Conservation (phyloP, 2,888 invertebrate genomes). For the Trissoscelio sp. region DNA sequence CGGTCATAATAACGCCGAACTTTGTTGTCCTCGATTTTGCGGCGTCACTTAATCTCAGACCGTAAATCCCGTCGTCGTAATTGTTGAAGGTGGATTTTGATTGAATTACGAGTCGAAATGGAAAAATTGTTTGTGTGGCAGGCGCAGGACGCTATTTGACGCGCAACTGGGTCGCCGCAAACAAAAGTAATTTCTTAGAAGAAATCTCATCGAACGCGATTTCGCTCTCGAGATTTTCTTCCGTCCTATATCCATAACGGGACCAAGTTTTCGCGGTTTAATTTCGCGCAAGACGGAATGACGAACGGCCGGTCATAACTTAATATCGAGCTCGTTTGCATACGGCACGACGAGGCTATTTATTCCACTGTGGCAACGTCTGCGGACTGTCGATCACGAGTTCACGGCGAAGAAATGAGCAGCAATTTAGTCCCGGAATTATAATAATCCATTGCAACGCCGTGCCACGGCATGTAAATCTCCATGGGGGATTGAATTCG, state of each 20-base stretch:
- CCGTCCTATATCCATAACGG: slow-evolving; percentile 46
- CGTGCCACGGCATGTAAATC: slow-evolving; percentile 46
- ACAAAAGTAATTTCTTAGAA: slow-evolving; percentile 67
- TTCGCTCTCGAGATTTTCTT: slow-evolving; percentile 46
- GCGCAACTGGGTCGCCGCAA: slow-evolving; percentile 61
- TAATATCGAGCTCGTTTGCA: slow-evolving; percentile 79
- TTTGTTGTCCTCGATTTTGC: slow-evolving; percentile 31
- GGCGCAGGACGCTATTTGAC: slow-evolving; percentile 64
- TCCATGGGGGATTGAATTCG: slow-evolving; percentile 49
- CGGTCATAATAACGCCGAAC: slow-evolving; percentile 5
- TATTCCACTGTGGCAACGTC: slow-evolving; percentile 76
- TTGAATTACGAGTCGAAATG: slow-evolving; percentile 55
- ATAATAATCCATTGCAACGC: slow-evolving; percentile 61
- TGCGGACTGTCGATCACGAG: slow-evolving; percentile 75
- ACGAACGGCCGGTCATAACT: slow-evolving; percentile 76
- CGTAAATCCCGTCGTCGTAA: slow-evolving; percentile 11
- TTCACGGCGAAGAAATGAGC: slow-evolving; percentile 66
- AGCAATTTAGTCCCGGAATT: slow-evolving; percentile 58
- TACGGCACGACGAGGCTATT: slow-evolving; percentile 75
- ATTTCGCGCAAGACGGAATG: slow-evolving; percentile 72
- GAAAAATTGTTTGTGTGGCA: slow-evolving; percentile 63
- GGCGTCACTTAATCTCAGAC: slow-evolving; percentile 35
- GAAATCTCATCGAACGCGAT: slow-evolving; percentile 65
- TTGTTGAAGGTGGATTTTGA: slow-evolving; percentile 33
- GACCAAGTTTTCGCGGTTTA: slow-evolving; percentile 73